Conservation (phyloP, 2,888 invertebrate genomes). For the Odontomyia ornata region DNA sequence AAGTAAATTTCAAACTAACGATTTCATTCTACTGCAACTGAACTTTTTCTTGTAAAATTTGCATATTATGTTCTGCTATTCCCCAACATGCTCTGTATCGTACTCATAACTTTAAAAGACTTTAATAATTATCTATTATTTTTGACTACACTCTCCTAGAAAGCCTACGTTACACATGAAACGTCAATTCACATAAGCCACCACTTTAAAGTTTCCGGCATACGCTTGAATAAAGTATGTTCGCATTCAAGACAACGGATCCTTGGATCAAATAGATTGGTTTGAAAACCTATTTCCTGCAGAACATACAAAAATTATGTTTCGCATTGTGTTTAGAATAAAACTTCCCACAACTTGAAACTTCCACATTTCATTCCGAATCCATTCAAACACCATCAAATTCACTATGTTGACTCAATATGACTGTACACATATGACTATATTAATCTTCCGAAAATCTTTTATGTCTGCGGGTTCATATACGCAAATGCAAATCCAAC, state of each 20-base stretch:
- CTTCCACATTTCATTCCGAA: neutral
- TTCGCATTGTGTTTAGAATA: neutral
- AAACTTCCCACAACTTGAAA: neutral
- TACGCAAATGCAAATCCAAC: neutral
- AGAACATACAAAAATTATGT: neutral
- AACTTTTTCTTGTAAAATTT: too few species aligned
- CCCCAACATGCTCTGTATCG: too few species aligned
- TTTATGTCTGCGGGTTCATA: neutral
- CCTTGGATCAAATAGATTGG: neutral
- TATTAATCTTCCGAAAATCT: neutral
- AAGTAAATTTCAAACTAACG: too few species aligned
- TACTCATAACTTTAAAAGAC: too few species aligned
- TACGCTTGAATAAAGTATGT: neutral
- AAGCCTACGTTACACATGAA: too few species aligned
- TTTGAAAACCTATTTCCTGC: neutral
- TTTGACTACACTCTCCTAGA: too few species aligned
- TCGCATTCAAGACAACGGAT: neutral
- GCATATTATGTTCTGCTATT: too few species aligned
- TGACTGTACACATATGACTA: neutral
- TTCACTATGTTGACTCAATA: neutral
- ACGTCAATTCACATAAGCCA: too few species aligned
- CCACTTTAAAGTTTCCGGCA: neutral
- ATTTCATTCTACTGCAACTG: too few species aligned
- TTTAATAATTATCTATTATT: too few species aligned
- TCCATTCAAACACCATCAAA: neutral